Percentiles rank a stretch among this genome's conserved stretches.
Evolutionary conservation across 2,888 invertebrate species (phyloP).

Genomic region (Entomobrya multifasciata): DNA sequence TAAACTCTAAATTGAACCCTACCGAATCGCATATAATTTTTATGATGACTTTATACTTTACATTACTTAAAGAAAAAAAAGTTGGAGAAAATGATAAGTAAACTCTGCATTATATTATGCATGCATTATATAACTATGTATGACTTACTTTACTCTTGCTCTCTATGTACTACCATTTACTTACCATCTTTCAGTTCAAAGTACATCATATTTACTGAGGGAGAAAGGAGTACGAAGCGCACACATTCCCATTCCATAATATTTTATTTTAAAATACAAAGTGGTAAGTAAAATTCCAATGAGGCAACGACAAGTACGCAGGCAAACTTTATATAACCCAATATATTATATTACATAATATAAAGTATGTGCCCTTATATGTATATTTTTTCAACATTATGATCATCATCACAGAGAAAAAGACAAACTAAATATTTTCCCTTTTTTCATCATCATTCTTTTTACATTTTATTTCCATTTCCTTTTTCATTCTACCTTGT

Average conservation of each 20-base stretch:
- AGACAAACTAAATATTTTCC: slow-evolving; percentile 78
- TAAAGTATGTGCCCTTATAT: slow-evolving; percentile 25
- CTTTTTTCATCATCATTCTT: slow-evolving; percentile 60
- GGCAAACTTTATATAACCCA: background rate
- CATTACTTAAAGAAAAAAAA: slow-evolving; percentile 23
- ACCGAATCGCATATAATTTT: slow-evolving; percentile 46
- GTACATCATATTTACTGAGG: slow-evolving; percentile 3
- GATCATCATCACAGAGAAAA: slow-evolving; percentile 33
- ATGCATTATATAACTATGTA: slow-evolving; percentile 46
- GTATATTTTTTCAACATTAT: slow-evolving; percentile 74
- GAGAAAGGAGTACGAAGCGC: background rate
- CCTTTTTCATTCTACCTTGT: slow-evolving; percentile 36
- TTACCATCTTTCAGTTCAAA: background rate
- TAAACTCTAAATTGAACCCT: background rate
- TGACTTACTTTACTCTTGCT: slow-evolving; percentile 7
- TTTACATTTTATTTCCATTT: slow-evolving; percentile 61
- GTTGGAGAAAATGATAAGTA: slow-evolving; percentile 50
- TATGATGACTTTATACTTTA: slow-evolving; percentile 49
- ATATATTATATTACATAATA: background rate
- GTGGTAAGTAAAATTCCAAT: slow-evolving; percentile 74
- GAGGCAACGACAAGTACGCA: slow-evolving; percentile 8
- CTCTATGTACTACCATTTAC: too few relatives aligned
- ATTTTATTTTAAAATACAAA: slow-evolving; percentile 58
- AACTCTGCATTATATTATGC: slow-evolving; percentile 59
- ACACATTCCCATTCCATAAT: slow-evolving; percentile 17